phyloP scores from a whole-genome alignment of 2,888 invertebrate genomes.

The Dolichomitus sp. region DNA sequence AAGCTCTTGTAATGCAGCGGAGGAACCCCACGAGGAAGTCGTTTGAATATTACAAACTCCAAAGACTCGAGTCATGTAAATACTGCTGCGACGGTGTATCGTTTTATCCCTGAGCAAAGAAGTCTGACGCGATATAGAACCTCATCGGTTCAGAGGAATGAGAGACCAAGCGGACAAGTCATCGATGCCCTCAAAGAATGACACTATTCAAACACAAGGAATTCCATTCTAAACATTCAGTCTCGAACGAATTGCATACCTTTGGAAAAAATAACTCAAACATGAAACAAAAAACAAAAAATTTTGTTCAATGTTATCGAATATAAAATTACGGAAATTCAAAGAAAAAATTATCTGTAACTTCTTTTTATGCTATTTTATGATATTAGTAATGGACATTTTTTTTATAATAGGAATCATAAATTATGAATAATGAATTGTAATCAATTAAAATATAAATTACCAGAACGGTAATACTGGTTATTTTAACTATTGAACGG shows the following conservation, averaged over 20 bases:
- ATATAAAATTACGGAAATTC: background rate
- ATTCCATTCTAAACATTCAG: conserved; percentile 29
- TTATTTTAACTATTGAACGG: too few species aligned
- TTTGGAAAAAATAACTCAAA: background rate
- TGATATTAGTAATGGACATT: background rate
- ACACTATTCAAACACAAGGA: conserved; percentile 20
- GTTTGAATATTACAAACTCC: conserved; percentile 56
- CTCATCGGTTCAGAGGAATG: too few species aligned
- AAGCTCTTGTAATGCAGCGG: background rate
- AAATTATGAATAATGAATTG: too few species aligned
- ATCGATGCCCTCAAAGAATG: conserved; percentile 19
- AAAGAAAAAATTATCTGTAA: too few species aligned
- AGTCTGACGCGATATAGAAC: conserved; percentile 1
- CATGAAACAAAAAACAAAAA: background rate
- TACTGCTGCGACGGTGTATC: conserved; percentile 35
- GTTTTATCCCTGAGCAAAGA: conserved; percentile 38
- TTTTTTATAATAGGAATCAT: too few species aligned
- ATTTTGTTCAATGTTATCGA: background rate
- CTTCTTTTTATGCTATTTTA: background rate
- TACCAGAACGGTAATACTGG: too few species aligned
- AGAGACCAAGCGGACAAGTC: background rate
- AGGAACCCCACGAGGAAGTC: conserved; percentile 58
- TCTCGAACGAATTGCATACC: background rate
- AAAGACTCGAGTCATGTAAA: conserved; percentile 56
- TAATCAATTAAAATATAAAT: too few species aligned